Evolutionary conservation across 2,888 invertebrate genomes (phyloP), one percentile per base, ranked within the genome.

Genomic region (Xestia c-nigrum): DNA sequence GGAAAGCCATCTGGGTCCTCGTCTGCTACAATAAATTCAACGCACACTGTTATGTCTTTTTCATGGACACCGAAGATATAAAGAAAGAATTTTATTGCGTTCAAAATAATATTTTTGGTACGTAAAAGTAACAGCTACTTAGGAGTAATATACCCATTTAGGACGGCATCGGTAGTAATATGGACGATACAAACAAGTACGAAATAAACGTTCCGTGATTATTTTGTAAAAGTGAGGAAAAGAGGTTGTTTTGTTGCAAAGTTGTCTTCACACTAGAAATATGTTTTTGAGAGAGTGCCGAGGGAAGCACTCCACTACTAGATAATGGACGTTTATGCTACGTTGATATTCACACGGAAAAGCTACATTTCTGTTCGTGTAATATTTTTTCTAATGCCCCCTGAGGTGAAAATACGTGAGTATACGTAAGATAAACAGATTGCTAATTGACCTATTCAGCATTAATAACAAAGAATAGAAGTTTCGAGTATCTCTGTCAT

Each of bases 1-100:
- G 95, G 88, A 92, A 92, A 95, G 96, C 95, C 96, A 96, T 96
- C 96, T 96, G 96, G 95, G 95, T 92, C 94, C 94, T 91, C 91
- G 94, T 92, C 93, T 93, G 91, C 92, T 91, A 94, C 95, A 94
- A 96, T 96, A 96, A 96, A 96, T 96, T 96, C 95, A 93, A 94
- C 94, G 93, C 94, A 93, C 92, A 93, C 92, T 93, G 94, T 95
- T 95, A 96, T 93, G 94, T 95, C 95, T 95, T 95, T 96, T 96
- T 96, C 95, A 96, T 96, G 94, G 94, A 95, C 95, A 94, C 90
- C 90, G 90, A 90, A 92, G 93, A 89, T 90, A 92, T 94, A 93
- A 93, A 94, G 93, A 93, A 93, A 92, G 91, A 93, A 93, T 94
- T 94, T 94, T 94, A 94, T 94, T 93, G 90, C 92, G 88, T 90